phyloP scores from a whole-genome alignment of 1,140 invertebrate genomes.

The Tetranychus urticae region DNA sequence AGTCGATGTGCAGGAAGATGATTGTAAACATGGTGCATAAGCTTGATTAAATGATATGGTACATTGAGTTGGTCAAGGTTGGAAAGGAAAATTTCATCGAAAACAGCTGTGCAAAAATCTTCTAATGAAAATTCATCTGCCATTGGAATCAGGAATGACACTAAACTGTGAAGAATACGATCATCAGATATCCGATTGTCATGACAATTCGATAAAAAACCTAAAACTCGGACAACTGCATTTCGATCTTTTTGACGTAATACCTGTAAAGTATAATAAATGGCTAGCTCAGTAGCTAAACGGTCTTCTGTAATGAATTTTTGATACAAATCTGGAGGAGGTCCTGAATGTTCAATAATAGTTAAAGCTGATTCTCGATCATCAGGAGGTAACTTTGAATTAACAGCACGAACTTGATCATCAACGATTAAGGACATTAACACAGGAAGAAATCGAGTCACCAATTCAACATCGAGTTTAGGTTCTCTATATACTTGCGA shows the following conservation, averaged over 20 bases:
- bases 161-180: conserved; percentile 74
- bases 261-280: conserved; percentile 80
- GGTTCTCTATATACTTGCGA: conserved; percentile 76
- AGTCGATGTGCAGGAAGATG: conserved; percentile 53
- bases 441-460: conserved; percentile 81
- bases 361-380: conserved; percentile 73
- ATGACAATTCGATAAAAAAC: conserved; percentile 61
- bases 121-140: conserved; percentile 74
- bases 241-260: conserved; percentile 53
- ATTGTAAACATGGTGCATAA: conserved; percentile 72
- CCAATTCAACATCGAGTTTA: conserved; percentile 61
- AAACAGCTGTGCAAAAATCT: conserved; percentile 81
- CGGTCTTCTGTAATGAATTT: conserved; percentile 67
- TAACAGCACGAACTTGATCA: conserved; percentile 69
- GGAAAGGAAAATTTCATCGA: conserved; percentile 67
- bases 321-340: conserved; percentile 65
- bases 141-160: conserved; percentile 64
- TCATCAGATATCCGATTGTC: conserved; percentile 78
- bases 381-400: conserved; percentile 68
- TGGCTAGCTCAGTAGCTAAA: conserved; percentile 69
- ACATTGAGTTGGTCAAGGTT: conserved; percentile 41
- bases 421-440: conserved; percentile 89
- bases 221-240: conserved; percentile 60
- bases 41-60: conserved; percentile 67
- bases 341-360: conserved; percentile 77